A percentile compares a stretch with the other conserved stretches of the same genome.
phyloP scores from a whole-genome alignment of 35 echinoderm and acorn worm species.

The Strongylocentrotus purpuratus region DNA sequence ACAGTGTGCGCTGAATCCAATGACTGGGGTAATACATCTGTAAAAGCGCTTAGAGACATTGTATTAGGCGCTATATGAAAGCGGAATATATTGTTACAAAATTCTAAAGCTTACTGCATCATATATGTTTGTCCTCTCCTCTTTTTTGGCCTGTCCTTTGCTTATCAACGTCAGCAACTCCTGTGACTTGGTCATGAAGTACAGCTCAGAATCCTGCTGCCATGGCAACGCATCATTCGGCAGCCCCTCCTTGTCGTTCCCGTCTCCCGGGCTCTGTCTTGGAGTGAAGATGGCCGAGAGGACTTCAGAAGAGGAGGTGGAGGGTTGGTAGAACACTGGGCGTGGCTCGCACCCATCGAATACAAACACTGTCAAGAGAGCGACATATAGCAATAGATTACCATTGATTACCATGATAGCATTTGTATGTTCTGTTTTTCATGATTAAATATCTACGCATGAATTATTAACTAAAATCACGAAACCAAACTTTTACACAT shows the following conservation, averaged over 20 bases:
- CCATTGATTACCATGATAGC: too few species aligned
- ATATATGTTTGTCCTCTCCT: neutral
- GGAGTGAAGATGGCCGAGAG: constrained; percentile 48
- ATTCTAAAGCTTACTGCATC: neutral
- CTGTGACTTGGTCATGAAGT: constrained; percentile 50
- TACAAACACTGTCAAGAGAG: constrained; percentile 50
- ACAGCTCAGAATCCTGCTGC: constrained; percentile 48
- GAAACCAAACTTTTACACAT: too few species aligned
- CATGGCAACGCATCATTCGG: constrained; percentile 40
- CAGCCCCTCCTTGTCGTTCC: neutral
- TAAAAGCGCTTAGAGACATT: too few species aligned
- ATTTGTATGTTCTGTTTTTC: too few species aligned
- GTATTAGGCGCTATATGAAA: too few species aligned
- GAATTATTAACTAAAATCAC: too few species aligned
- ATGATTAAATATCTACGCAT: too few species aligned
- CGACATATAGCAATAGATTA: neutral
- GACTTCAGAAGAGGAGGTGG: constrained; percentile 18
- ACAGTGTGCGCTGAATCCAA: too few species aligned
- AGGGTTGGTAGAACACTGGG: constrained; percentile 18
- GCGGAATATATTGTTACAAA: too few species aligned
- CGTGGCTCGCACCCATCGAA: constrained; percentile 39
- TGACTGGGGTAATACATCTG: too few species aligned
- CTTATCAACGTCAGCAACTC: constrained; percentile 49
- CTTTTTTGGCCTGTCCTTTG: neutral
- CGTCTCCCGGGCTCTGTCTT: neutral